These are phyloP conservation scores for Leucophora obtusa DNA, from an alignment of 2,888 invertebrate genomes.

Conservation along the genomic window DNA sequence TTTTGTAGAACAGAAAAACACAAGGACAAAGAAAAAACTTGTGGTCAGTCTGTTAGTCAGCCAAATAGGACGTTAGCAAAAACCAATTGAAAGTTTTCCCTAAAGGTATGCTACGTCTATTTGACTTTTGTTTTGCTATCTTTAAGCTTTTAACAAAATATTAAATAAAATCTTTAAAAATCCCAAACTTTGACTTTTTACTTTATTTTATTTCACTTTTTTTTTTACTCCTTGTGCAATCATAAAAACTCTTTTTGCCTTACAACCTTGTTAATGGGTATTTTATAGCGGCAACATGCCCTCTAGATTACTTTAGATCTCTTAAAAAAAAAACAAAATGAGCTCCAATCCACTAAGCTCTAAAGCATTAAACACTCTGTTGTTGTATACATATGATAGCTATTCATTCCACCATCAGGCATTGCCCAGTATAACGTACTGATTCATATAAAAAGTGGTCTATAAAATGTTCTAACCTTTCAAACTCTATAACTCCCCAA, in stretches of 20 bases:
- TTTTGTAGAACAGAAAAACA: slow-evolving; percentile 27
- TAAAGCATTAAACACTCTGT: slow-evolving; percentile 59
- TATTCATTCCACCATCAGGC: slow-evolving; percentile 18
- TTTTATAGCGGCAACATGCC: slow-evolving; percentile 71
- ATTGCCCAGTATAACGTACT: slow-evolving; percentile 25
- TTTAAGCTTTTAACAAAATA: slow-evolving; percentile 21
- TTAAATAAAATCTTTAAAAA: slow-evolving; percentile 13
- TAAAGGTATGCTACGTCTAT: slow-evolving; percentile 46
- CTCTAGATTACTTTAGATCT: slow-evolving; percentile 64
- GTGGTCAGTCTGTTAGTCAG: slow-evolving; percentile 12
- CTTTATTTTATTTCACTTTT: slow-evolving; percentile 18
- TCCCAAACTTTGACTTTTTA: slow-evolving; percentile 33
- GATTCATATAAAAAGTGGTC: slow-evolving; percentile 41
- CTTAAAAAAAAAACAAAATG: slow-evolving; percentile 31
- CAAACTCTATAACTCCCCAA: slow-evolving; percentile 59
- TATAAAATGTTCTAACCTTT: slow-evolving; percentile 62
- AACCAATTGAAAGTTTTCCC: slow-evolving; percentile 62
- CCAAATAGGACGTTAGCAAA: slow-evolving; percentile 31
- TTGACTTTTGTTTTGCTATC: neutral
- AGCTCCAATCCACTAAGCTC: slow-evolving; percentile 60
- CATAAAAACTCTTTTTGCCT: slow-evolving; percentile 63
- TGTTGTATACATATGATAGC: slow-evolving; percentile 34
- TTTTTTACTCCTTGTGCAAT: slow-evolving; percentile 41
- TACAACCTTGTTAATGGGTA: slow-evolving; percentile 74
- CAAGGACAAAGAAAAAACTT: slow-evolving; percentile 13